phyloP scores from a whole-genome alignment of 2,797 vertebrate genomes.

The Artibeus jamaicensis region DNA sequence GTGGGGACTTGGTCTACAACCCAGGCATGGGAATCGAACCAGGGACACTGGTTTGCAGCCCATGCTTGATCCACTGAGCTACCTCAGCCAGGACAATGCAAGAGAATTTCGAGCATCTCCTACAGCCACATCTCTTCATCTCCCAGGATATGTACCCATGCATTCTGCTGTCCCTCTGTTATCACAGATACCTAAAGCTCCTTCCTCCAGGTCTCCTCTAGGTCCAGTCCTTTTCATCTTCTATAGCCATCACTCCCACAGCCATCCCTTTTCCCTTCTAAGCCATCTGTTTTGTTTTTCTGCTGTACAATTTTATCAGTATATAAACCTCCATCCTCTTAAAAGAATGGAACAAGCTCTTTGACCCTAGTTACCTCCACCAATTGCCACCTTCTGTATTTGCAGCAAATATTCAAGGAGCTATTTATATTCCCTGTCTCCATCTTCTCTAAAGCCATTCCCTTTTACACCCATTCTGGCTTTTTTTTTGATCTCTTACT shows the following conservation, averaged over 20 bases:
- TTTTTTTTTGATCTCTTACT: not conserved
- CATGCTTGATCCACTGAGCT: no score
- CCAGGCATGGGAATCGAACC: no score
- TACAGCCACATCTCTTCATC: not conserved
- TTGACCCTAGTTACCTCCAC: not conserved
- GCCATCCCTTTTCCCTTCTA: not conserved
- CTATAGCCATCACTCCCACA: not conserved
- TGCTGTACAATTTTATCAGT: not conserved
- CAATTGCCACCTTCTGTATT: rapidly evolving
- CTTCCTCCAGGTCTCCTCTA: not conserved
- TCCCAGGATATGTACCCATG: not conserved
- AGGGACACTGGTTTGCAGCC: no score
- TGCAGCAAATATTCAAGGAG: not conserved
- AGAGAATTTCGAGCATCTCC: not conserved
- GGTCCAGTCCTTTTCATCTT: not conserved
- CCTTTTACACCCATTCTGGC: not conserved
- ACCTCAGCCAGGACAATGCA: no score
- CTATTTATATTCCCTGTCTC: not conserved
- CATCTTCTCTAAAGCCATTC: not conserved
- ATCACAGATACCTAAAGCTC: not conserved
- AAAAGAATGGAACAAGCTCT: not conserved
- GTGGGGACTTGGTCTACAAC: no score
- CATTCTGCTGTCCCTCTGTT: not conserved
- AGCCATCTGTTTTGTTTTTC: not conserved
- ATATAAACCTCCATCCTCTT: not conserved